Evolutionary conservation across 2,888 invertebrate genomes (phyloP), one percentile per base, ranked within the genome.

Genomic region (Esperia sulphurella): DNA sequence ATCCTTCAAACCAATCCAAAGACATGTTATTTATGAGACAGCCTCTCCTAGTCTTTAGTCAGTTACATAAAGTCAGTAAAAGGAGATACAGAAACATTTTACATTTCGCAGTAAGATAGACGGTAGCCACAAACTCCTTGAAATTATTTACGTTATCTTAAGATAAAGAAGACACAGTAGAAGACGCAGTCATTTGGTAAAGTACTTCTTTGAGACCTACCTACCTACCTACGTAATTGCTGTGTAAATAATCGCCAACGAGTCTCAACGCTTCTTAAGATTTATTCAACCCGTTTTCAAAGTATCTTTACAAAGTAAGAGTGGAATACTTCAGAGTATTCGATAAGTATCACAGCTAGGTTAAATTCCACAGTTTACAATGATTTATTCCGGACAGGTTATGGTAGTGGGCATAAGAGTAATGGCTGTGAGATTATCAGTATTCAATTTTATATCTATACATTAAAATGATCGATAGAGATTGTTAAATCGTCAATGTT

Each of bases 391-490:
- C 47, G 48, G 50, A 39, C 52, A 39, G 48, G 46, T 51, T 49
- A 53, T 57, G 55, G 53, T 52, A 53, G 49, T 50, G 40, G 50
- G 43, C 50, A 46, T 41, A 49, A 54, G 50, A 56, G 52, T 54
- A 55, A 56, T 57, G 51, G 49, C 48, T 40, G 43, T 41, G 47
- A 53, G 50, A 54, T 57, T 57, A 56, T 56, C 54, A 52, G 46
- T 49, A 56, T 58, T 58, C 52, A 58, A 51, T 56, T 54, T 55
- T 52, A 53, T 53, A 56, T 55, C 56, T 53, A 57, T 52, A 49
- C 50, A 51, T 53, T 63, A 63, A 61, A 61, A 61, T 63, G 65
- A 60, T 63, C 47, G 52, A 57, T 57, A 40, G 53, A 46, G 14
- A 51, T 49, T 42, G 43, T 51, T 52, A 49, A 52, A 52, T 57